phyloP scores from a whole-genome alignment of 2,888 invertebrate genomes.

The Synergus laeviventris region DNA sequence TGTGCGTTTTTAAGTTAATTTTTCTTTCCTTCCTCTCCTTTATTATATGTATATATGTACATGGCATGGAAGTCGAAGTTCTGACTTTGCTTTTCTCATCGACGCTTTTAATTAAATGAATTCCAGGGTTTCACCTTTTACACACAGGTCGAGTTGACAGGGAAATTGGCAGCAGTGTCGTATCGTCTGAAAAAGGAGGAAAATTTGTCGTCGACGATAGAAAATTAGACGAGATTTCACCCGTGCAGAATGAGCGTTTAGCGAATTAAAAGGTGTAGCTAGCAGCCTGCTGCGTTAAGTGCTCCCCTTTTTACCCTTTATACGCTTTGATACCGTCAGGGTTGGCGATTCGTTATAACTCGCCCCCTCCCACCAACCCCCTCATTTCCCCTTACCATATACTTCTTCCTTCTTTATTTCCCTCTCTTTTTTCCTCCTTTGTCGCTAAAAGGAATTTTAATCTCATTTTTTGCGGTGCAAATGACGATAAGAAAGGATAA shows the following conservation, averaged over 20 bases:
- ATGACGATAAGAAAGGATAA: conserved; percentile 60
- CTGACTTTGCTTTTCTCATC: conserved; percentile 28
- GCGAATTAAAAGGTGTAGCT: conserved; percentile 66
- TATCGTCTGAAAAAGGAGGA: conserved; percentile 26
- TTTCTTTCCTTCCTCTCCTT: background rate
- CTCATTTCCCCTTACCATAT: conserved; percentile 50
- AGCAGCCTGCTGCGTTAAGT: conserved; percentile 58
- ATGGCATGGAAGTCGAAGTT: conserved; percentile 3
- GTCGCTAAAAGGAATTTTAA: conserved; percentile 69
- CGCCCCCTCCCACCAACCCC: conserved; percentile 39
- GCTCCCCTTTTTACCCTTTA: conserved; percentile 52
- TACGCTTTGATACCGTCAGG: conserved; percentile 41
- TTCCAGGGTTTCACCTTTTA: conserved; percentile 34
- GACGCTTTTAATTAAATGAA: conserved; percentile 39
- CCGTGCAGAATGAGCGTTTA: conserved; percentile 49
- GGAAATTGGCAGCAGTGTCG: conserved; percentile 34
- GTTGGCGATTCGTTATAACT: conserved; percentile 44
- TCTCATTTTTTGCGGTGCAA: conserved; percentile 66
- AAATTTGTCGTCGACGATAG: conserved; percentile 42
- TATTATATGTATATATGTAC: background rate
- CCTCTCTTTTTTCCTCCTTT: conserved; percentile 39
- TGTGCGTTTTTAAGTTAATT: background rate
- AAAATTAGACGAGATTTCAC: conserved; percentile 61
- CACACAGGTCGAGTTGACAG: conserved; percentile 23
- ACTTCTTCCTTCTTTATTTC: conserved; percentile 45